phyloP scores from a whole-genome alignment of 2,797 vertebrate genomes.

The Chromobotia macracanthus region DNA sequence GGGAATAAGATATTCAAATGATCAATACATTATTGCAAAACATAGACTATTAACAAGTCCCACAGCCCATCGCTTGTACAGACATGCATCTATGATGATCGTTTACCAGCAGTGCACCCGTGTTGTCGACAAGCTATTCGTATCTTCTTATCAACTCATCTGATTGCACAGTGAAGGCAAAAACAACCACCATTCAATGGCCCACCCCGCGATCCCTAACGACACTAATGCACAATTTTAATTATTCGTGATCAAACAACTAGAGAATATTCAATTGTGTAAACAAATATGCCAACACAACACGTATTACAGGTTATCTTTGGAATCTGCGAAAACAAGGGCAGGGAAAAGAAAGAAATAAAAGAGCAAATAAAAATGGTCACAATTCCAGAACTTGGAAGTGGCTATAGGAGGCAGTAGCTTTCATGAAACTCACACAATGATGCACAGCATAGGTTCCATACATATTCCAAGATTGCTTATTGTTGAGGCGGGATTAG shows the following conservation, averaged over 20 bases:
- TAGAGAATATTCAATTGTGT: constrained; percentile 76
- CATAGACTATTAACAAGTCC: constrained; percentile 84
- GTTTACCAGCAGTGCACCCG: constrained; percentile 69
- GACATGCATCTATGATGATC: constrained; percentile 82
- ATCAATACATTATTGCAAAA: constrained; percentile 85
- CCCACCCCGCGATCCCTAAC: constrained; percentile 45
- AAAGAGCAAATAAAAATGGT: constrained; percentile 40
- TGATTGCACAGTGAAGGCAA: constrained; percentile 77
- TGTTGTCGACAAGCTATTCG: constrained; percentile 15
- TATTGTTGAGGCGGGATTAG: constrained; percentile 70
- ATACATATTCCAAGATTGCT: constrained; percentile 80
- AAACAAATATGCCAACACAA: constrained; percentile 66
- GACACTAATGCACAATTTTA: constrained; percentile 71
- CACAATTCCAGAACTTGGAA: constrained; percentile 63
- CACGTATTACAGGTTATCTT: constrained; percentile 79
- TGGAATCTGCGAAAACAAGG: constrained; percentile 79
- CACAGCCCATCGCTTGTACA: constrained; percentile 73
- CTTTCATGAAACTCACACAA: constrained; percentile 79
- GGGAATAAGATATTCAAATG: constrained; percentile 77
- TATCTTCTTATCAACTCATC: constrained; percentile 68
- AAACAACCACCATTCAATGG: constrained; percentile 61
- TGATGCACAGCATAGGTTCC: constrained; percentile 84
- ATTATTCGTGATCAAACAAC: constrained; percentile 72
- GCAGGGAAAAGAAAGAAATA: constrained; percentile 65
- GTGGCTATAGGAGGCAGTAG: constrained; percentile 80